phyloP scores from a whole-genome alignment of 2,113 vertebrate genomes.

The Brachyhypopomus gauderio region DNA sequence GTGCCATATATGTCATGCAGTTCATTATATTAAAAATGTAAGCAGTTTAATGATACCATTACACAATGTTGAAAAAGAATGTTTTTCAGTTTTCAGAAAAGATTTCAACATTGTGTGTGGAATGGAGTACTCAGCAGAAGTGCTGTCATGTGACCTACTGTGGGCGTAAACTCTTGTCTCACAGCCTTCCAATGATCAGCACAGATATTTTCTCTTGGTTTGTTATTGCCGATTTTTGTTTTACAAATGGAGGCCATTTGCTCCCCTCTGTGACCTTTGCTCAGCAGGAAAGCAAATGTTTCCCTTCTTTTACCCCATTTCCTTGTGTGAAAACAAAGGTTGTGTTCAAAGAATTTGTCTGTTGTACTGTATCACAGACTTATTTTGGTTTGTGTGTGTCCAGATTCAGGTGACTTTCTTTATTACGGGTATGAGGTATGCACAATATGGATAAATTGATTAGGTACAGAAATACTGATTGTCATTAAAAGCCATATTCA shows the following conservation, averaged over 20 bases:
- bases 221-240: neutral
- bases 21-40: too few species aligned
- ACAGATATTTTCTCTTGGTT: neutral
- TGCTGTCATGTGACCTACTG: neutral
- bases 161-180: neutral
- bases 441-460: too few species aligned
- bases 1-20: too few species aligned
- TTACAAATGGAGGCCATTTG: neutral
- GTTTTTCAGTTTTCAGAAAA: neutral
- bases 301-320: too few species aligned
- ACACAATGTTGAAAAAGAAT: too few species aligned
- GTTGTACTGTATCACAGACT: neutral
- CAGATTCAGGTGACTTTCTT: neutral
- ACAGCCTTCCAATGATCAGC: neutral
- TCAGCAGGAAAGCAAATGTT: too few species aligned
- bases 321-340: neutral
- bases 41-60: too few species aligned
- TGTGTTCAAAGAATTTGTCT: neutral
- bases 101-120: neutral
- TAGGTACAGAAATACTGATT: neutral
- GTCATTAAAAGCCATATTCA: conserved; percentile 5
- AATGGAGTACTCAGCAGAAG: too few species aligned
- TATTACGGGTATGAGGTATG: conserved; percentile 3
- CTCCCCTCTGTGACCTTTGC: neutral
- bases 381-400: neutral